A percentile compares a stretch with the other conserved stretches of the same genome.
Conservation (phyloP, 2,113 vertebrate species). For the Dendrocopos noguchii region DNA sequence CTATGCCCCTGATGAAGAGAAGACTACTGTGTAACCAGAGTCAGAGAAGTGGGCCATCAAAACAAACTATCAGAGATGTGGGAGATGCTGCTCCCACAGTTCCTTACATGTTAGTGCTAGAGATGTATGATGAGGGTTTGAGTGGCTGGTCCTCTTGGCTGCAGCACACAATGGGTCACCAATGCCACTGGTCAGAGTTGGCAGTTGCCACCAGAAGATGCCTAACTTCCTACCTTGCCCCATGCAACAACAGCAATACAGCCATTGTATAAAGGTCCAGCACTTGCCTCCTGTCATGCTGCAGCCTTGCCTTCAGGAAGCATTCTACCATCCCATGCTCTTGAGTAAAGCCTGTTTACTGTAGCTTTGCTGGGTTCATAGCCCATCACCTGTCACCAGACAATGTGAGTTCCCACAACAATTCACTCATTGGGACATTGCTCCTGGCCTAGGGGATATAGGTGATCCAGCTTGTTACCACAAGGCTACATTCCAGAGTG, state of each 20-base stretch:
- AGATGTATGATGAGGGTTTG: neutral
- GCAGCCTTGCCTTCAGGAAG: neutral
- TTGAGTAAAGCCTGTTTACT: neutral
- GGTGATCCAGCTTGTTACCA: no score
- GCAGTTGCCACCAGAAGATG: neutral
- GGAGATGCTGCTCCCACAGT: neutral
- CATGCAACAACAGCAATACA: neutral
- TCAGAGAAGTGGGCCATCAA: neutral
- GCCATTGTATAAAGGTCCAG: neutral
- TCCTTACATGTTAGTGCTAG: neutral
- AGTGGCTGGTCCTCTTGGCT: neutral
- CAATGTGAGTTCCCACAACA: neutral
- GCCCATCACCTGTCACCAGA: neutral
- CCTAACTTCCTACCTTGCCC: neutral
- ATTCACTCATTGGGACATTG: neutral
- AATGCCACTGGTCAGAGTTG: neutral
- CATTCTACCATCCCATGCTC: fast-evolving
- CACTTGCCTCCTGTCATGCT: neutral
- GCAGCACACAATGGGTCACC: neutral
- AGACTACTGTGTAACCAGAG: neutral
- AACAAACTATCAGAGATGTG: fast-evolving
- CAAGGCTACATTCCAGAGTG: no score
- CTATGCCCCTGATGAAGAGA: neutral
- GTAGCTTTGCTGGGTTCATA: neutral
- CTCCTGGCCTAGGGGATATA: neutral